Conservation (phyloP, 2,888 invertebrate species). For the Blastobasis adustella region DNA sequence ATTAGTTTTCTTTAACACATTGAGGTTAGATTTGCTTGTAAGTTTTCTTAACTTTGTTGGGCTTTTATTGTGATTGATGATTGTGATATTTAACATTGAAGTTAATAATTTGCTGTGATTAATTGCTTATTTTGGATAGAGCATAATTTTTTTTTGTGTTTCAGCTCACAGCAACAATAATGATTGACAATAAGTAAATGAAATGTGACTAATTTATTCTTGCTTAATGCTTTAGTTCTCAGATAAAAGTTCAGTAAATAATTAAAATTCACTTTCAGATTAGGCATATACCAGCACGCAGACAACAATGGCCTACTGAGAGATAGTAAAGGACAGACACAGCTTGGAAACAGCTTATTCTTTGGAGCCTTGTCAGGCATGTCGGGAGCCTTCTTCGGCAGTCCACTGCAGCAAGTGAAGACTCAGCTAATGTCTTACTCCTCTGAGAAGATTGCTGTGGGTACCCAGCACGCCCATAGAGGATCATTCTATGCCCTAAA, state of each 20-base stretch:
- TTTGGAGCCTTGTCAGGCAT: slow-evolving; percentile 87
- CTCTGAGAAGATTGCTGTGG: slow-evolving; percentile 87
- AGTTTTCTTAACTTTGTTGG: neutral
- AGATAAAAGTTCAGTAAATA: neutral
- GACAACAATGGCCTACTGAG: slow-evolving; percentile 78
- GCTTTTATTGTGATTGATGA: neutral
- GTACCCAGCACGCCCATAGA: slow-evolving; percentile 86
- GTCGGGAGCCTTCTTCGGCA: slow-evolving; percentile 85
- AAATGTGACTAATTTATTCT: neutral
- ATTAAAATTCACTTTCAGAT: slow-evolving; percentile 47
- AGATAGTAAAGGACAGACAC: slow-evolving; percentile 78
- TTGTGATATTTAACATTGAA: neutral
- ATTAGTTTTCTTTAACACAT: neutral
- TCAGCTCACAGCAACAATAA: neutral
- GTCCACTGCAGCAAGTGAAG: slow-evolving; percentile 92
- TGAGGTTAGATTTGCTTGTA: neutral
- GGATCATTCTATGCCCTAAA: slow-evolving; percentile 79
- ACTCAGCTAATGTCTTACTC: slow-evolving; percentile 90
- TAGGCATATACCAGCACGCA: slow-evolving; percentile 85
- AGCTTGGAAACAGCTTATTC: slow-evolving; percentile 78
- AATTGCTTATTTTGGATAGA: neutral
- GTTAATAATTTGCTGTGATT: neutral
- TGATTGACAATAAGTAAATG: neutral
- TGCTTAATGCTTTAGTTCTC: too few relatives aligned
- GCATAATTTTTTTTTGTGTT: neutral